These are phyloP conservation scores for Falco berigora DNA, from an alignment of 2,797 vertebrate genomes.

Conservation along the genomic window DNA sequence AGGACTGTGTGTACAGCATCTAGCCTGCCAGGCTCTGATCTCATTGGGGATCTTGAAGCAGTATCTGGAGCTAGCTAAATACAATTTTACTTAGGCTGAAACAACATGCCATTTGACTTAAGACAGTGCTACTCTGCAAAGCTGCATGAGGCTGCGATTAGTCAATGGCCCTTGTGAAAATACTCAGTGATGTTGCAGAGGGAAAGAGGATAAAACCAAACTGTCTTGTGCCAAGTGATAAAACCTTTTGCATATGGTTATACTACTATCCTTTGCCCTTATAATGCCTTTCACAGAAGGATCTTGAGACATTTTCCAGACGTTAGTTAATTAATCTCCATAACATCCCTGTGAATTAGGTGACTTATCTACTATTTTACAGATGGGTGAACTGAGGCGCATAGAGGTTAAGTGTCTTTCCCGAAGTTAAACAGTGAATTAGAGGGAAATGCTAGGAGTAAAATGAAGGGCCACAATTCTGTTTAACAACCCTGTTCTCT, in stretches of 20 bases:
- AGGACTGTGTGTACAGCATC: not conserved
- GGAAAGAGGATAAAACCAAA: not conserved
- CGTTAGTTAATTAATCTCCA: slow-evolving; percentile 63
- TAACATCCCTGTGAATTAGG: slow-evolving; percentile 60
- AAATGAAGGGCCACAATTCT: not conserved
- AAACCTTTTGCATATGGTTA: slow-evolving; percentile 13
- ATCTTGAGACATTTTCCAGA: slow-evolving; percentile 48
- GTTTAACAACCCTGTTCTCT: not conserved
- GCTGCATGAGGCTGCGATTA: not conserved
- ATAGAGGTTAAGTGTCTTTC: slow-evolving; percentile 49
- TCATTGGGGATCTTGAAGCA: not conserved
- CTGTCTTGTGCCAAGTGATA: not conserved
- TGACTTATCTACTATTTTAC: slow-evolving; percentile 60
- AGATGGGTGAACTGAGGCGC: slow-evolving; percentile 8
- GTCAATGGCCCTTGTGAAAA: not conserved
- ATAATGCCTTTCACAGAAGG: slow-evolving; percentile 46
- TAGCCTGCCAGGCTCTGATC: not conserved
- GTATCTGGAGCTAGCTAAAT: not conserved
- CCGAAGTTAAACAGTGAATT: slow-evolving; percentile 10
- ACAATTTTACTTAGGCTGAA: not conserved
- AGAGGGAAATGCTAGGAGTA: not conserved
- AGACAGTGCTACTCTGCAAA: not conserved
- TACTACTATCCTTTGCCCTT: slow-evolving; percentile 21
- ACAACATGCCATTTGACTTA: not conserved
- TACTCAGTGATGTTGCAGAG: not conserved